Conservation (phyloP, 2,113 vertebrate species). For the Trematomus loennbergii region DNA sequence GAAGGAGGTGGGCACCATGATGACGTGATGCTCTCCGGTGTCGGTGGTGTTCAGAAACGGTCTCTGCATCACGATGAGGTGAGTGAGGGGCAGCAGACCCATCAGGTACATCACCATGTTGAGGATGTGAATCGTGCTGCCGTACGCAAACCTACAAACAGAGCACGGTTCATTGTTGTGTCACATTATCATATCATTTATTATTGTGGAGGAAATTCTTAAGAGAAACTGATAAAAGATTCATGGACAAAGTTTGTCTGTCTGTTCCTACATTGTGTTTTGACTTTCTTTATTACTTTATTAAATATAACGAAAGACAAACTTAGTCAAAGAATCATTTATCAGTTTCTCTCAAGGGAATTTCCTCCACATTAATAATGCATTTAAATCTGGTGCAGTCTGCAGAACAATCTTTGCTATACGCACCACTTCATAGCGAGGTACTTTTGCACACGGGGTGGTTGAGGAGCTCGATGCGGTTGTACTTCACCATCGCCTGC, state of each 20-base stretch:
- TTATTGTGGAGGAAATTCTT: too few species aligned
- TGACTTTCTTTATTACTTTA: too few species aligned
- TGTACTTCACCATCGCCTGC: constrained; percentile 93
- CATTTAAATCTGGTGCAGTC: too few species aligned
- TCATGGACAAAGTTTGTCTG: too few species aligned
- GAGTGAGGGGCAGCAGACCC: constrained; percentile 92
- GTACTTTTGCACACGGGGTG: constrained; percentile 96
- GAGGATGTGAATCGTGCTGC: constrained; percentile 91
- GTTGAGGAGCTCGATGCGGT: constrained; percentile 93
- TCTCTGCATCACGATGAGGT: constrained; percentile 88
- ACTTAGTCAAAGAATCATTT: too few species aligned
- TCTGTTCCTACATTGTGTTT: too few species aligned
- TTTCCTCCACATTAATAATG: neutral
- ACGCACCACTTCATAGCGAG: constrained; percentile 97
- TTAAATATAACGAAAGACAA: too few species aligned
- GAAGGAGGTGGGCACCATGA: constrained; percentile 71
- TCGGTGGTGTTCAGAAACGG: constrained; percentile 74
- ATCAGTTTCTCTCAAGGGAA: too few species aligned
- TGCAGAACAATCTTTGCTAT: neutral
- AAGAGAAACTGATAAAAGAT: too few species aligned
- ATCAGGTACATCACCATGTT: constrained; percentile 93
- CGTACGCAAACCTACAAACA: constrained; percentile 91
- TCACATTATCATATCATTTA: too few species aligned
- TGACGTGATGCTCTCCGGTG: constrained; percentile 48
- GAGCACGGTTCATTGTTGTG: neutral